These are phyloP conservation scores for Nautilus pompilius DNA, from an alignment of 1,140 invertebrate species.

Conservation along the genomic window DNA sequence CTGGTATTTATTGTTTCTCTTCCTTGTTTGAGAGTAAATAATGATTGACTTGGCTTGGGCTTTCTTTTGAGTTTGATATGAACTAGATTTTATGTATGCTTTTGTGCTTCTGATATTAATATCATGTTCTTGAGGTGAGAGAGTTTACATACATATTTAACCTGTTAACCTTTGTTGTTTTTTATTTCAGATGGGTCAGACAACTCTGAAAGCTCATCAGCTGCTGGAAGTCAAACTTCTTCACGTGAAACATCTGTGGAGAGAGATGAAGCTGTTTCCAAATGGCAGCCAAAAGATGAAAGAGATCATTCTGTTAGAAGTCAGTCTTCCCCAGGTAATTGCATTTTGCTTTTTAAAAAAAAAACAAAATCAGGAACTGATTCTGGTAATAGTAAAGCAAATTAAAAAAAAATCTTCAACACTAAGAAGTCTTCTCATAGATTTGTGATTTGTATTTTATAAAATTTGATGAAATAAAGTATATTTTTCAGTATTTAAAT, in stretches of 20 bases:
- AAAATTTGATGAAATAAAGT: no score
- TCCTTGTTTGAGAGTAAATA: not conserved
- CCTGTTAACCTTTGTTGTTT: no score
- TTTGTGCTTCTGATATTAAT: not conserved
- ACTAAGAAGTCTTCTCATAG: no score
- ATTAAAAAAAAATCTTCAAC: no score
- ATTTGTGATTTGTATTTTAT: no score
- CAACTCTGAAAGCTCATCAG: conserved; percentile 12
- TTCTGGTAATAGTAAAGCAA: no score
- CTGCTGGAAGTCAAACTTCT: conserved; percentile 11
- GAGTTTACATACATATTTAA: not conserved
- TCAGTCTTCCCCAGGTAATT: no score
- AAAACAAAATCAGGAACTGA: no score
- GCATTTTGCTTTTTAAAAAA: no score
- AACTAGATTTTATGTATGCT: not conserved
- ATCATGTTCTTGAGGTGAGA: not conserved
- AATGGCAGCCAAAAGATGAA: no score
- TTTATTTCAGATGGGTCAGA: conserved; percentile 23
- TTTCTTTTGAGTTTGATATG: not conserved
- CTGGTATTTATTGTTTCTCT: not conserved
- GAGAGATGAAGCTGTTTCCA: conserved; percentile 8
- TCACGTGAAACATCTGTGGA: conserved; percentile 26
- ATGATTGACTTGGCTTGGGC: not conserved
- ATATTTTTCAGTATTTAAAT: no score
- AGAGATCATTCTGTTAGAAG: no score